Base-by-base conservation (phyloP, 1,140 invertebrate species). In the Drosophila lowei region DNA sequence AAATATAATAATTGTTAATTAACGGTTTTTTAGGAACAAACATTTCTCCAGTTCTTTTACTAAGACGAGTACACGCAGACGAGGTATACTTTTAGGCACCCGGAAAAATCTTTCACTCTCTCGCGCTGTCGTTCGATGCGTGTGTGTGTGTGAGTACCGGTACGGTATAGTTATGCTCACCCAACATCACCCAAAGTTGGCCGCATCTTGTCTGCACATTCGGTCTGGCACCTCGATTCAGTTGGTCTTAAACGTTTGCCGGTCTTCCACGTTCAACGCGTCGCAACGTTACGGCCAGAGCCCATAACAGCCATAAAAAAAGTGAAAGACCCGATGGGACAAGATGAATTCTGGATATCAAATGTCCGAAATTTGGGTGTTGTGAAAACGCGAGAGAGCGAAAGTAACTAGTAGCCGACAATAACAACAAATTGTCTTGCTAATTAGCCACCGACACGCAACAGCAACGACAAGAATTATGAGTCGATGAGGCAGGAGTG, bases 271-370 rank as follows among this genome's bases (percentile, higher is more conserved):
- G 77, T 67, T 83, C 78, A 60, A 57, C 73, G 71, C 81, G 48
- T 55, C 77, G 71, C 81, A 8, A 9, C 46, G 28, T 30, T 3
- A 9, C 30, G 30, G 30, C 30, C 7, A 34, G 34, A 16, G 48
- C 9, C 41, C 25, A 30, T 38, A 60, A 34, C 59, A 68, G 63
- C 72, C 53, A 64, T 74, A 49, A 85, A 86, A 86, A 86, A 86
- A 86, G 81, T 86, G 81, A 86, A 86, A 86, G 83, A 86, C 54
- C 54, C 42, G 61, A n/a, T 30, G 13, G 44, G 58, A 72, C 65
- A 70, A 73, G 70, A 72, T 77, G 77, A 79, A 86, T 86, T 86
- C 81, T 85, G 48, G 60, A 75, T 77, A 65, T 71, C 61, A 68
- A 70, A 62, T 74, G 57, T 56, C 47, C 60, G 65, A 54, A 75